Conservation (phyloP, 2,888 invertebrate species). For the Alloplasta piceator region DNA sequence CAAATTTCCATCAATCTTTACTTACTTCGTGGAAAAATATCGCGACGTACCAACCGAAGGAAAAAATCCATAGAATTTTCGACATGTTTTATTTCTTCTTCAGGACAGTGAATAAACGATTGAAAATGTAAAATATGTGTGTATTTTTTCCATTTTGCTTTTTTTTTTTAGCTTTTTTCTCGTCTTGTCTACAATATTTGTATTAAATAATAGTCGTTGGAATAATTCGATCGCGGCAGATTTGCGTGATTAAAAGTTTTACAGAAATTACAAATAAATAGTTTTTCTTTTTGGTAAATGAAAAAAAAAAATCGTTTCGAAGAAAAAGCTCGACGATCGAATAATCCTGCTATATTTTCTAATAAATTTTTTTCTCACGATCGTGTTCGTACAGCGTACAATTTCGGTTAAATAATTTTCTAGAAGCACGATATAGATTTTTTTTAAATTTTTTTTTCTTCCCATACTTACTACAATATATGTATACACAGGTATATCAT, state of each 20-base stretch:
- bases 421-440: slow-evolving; percentile 53
- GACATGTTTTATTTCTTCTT: too few relatives aligned
- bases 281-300: slow-evolving; percentile 7
- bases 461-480: slow-evolving; percentile 2
- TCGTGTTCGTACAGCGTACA: slow-evolving; percentile 20
- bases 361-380: slow-evolving; percentile 39
- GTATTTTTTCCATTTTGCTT: slow-evolving; percentile 50
- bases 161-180: slow-evolving; percentile 69
- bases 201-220: slow-evolving; percentile 41
- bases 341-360: slow-evolving; percentile 42
- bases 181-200: slow-evolving; percentile 74
- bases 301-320: slow-evolving; percentile 19
- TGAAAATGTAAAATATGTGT: slow-evolving; percentile 82
- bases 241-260: background rate
- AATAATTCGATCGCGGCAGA: slow-evolving; percentile 44
- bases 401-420: slow-evolving; percentile 43
- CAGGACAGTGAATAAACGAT: slow-evolving; percentile 70
- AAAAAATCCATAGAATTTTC: too few relatives aligned
- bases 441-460: slow-evolving; percentile 1
- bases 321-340: slow-evolving; percentile 19
- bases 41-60: too few relatives aligned
- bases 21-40: slow-evolving; percentile 14
- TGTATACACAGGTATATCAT: slow-evolving; percentile 23
- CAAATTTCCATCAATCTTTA: slow-evolving; percentile 1
- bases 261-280: background rate